Percentiles rank a stretch among this genome's conserved stretches.
Conservation (phyloP, 2,797 vertebrate species). For the Mionectes olivaceus region DNA sequence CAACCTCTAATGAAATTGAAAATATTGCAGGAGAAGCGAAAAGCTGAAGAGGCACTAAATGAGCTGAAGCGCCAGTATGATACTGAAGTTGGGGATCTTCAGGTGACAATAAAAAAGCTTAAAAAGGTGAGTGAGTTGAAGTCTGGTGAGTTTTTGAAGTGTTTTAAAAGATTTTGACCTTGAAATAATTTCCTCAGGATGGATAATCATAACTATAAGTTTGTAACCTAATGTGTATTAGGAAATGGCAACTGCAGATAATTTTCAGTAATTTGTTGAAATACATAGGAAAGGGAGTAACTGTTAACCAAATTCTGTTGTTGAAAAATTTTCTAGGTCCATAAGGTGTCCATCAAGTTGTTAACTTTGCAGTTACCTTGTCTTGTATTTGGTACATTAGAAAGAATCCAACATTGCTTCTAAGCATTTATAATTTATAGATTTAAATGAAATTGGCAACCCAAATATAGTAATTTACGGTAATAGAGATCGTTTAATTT, state of each 20-base stretch:
- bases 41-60: conserved; percentile 83
- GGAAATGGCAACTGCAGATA: background rate
- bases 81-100: conserved; percentile 90
- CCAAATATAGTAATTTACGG: background rate
- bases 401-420: background rate
- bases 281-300: background rate
- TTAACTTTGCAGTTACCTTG: background rate
- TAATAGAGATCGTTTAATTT: background rate
- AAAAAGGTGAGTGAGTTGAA: conserved; percentile 81
- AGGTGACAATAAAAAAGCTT: conserved; percentile 91
- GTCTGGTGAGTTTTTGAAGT: background rate
- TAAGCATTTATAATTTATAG: background rate
- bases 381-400: background rate
- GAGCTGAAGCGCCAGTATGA: conserved; percentile 87
- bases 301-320: background rate
- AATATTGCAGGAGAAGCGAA: conserved; percentile 84
- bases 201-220: background rate
- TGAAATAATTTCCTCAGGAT: background rate
- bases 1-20: background rate
- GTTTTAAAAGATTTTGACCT: background rate
- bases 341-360: background rate
- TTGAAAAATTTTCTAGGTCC: background rate
- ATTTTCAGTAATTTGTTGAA: background rate
- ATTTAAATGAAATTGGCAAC: background rate
- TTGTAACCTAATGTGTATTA: background rate